Conservation (phyloP, 2,888 invertebrate genomes). For the Embidobia sp. region DNA sequence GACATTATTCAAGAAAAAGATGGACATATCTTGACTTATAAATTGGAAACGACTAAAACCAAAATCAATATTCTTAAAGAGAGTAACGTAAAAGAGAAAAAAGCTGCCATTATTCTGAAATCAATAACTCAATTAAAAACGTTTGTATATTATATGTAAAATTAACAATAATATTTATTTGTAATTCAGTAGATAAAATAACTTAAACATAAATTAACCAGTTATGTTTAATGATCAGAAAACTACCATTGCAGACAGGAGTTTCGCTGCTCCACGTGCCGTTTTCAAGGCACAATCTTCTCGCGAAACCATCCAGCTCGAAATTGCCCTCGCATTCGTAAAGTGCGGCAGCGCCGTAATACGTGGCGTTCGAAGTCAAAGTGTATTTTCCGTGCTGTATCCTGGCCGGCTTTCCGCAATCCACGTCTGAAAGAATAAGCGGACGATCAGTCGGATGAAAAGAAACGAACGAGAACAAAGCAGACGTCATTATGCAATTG, state of each 20-base stretch:
- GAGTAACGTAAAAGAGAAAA: no score
- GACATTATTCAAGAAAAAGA: no score
- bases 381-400: conserved; percentile 89
- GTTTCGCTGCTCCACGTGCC: conserved; percentile 94
- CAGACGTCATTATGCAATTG: conserved; percentile 29
- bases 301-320: conserved; percentile 91
- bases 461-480: conserved; percentile 17
- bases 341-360: conserved; percentile 92
- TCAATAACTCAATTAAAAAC: no score
- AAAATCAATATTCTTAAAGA: no score
- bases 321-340: conserved; percentile 92
- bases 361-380: conserved; percentile 92
- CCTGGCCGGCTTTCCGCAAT: conserved; percentile 90
- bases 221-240: conserved; percentile 39
- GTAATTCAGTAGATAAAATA: no score
- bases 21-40: no score
- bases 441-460: conserved; percentile 1
- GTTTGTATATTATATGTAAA: no score
- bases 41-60: no score
- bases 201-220: no score
- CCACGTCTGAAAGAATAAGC: conserved; percentile 85
- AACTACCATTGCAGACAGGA: conserved; percentile 89
- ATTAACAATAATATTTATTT: no score
- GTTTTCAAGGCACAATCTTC: conserved; percentile 92
- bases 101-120: no score